Evolutionary conservation across 2,113 vertebrate genomes (phyloP).

Genomic region (Limanda limanda): DNA sequence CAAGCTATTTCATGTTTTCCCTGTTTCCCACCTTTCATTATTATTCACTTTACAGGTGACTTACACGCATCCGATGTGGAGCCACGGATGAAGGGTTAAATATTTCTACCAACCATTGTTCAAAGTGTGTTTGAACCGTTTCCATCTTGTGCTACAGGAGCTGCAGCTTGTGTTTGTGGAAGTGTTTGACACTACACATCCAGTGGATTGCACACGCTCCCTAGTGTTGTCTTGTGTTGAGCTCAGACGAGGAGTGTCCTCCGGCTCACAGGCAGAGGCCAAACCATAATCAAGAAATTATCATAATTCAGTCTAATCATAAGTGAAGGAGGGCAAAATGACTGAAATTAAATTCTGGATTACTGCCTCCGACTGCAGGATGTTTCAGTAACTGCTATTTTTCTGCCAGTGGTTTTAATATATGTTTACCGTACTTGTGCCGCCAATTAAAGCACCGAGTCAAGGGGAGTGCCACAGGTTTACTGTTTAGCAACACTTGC

Average conservation of each 20-base stretch:
- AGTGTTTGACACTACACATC: slow-evolving; percentile 28
- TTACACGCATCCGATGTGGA: not conserved
- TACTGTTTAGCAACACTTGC: slow-evolving; percentile 36
- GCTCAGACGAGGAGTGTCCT: slow-evolving; percentile 72
- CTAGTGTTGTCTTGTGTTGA: slow-evolving; percentile 40
- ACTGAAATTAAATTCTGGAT: slow-evolving; percentile 75
- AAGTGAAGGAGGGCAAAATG: slow-evolving; percentile 74
- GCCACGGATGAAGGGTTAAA: not conserved
- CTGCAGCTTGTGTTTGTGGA: slow-evolving; percentile 29
- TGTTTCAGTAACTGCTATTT: slow-evolving; percentile 63
- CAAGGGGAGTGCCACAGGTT: slow-evolving; percentile 60
- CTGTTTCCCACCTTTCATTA: not conserved
- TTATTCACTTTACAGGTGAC: no score
- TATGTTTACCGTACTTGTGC: slow-evolving; percentile 59
- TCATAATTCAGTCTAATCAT: slow-evolving; percentile 86
- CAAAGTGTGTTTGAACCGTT: slow-evolving; percentile 10
- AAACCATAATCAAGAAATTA: slow-evolving; percentile 85
- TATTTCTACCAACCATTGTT: slow-evolving; percentile 21
- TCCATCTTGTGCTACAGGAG: not conserved
- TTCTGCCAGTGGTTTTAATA: slow-evolving; percentile 64
- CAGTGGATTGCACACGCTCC: slow-evolving; percentile 38
- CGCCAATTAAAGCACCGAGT: slow-evolving; percentile 64
- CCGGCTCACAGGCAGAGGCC: slow-evolving; percentile 74
- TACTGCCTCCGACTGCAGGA: slow-evolving; percentile 63
- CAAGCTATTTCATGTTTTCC: not conserved